Evolutionary conservation across 1,140 invertebrate species (phyloP), one percentile per base, ranked within the genome.

Genomic region (Cotesia vestalis): DNA sequence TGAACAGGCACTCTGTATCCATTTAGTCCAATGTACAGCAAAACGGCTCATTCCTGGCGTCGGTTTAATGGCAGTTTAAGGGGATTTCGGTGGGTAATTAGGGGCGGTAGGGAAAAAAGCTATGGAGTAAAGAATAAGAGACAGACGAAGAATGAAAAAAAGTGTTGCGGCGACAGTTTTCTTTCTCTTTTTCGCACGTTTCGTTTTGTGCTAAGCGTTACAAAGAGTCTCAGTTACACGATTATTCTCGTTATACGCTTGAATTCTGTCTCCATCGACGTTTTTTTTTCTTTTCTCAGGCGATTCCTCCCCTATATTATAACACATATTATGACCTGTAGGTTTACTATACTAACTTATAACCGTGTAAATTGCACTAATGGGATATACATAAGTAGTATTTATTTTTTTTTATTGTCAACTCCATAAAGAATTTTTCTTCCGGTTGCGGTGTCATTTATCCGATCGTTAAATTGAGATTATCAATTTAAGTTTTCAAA

Each of bases 221-320:
- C 80, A 80, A 80, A 79, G 77, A 74, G 77, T 72, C 72, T 80
- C 82, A 81, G 79, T 85, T 84, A 81, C 81, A 73, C 75, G 79
- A 82, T 82, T 82, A 81, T 69, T 75, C 69, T 51, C 70, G 75
- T 46, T 46, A 46, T 46, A 46, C 40, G 40, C 40, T 11, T 46
- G 11, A 46, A 46, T 46, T 46, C 40, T 46, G 40, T 46, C 73
- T 76, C 70, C 38, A 57, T 76, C 75, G 74, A 27, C 53, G 46
- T 68, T 69, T 59, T 66, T 57, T 38, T 66, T 60, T 40, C 73
- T 63, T 64, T 76, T 77, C 73, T 73, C 69, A 76, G 75, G 17
- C 57, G 14, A 20, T 46, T 61, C 34, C 35, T 46, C 20, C 52
- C 64, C 64, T 55, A 4, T 17, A n/a, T 55, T 17, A n/a, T 55